Evolutionary conservation across 2,113 vertebrate genomes (phyloP), one percentile per base, ranked within the genome.

Genomic region (Anser brachyrhynchus): DNA sequence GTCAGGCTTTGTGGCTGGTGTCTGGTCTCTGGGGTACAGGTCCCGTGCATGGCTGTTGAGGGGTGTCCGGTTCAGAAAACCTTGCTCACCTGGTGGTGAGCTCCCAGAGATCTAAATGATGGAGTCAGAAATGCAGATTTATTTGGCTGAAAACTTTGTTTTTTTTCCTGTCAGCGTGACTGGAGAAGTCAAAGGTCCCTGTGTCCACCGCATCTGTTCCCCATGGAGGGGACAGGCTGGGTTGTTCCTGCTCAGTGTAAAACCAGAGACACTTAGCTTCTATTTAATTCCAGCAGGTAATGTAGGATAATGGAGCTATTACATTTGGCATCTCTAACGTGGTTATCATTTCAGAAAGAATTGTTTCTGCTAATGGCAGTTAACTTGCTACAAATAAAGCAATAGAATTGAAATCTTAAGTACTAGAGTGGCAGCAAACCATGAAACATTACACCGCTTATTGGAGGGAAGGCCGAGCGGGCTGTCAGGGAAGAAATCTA

Each of bases 251-350:
- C 66, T 95, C 83, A 21, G 7, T 46, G 33, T 55, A 66, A 91
- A 97, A 94, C 71, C 41, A 41, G 77, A 92, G 66, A 51, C 82
- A 85, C 73, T 93, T 83, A 75, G 35, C 52, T 89, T 89, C 41
- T 71, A 25, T 96, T 97, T 92, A 90, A 96, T 96, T 97, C 93
- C 83, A 69, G 54, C 66, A 90, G 77, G 84, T 92, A 92, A 95
- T 97, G 69, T 83, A 52, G 58, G 89, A 67, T 96, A 97, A 97
- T 90, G 91, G 89, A 96, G 92, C 94, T 92, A 95, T 97, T 97
- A 95, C 94, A 69, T 92, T 92, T 96, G 97, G 96, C 95, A 93
- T 95, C 93, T 84, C 73, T 91, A 94, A 96, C 33, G 13, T 74
- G 94, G 93, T 96, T 94, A 96, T 96, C 93, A 64, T 91, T 97